Evolutionary conservation across 2,888 invertebrate genomes (phyloP).

Genomic region (Zaprionus bogoriensis): DNA sequence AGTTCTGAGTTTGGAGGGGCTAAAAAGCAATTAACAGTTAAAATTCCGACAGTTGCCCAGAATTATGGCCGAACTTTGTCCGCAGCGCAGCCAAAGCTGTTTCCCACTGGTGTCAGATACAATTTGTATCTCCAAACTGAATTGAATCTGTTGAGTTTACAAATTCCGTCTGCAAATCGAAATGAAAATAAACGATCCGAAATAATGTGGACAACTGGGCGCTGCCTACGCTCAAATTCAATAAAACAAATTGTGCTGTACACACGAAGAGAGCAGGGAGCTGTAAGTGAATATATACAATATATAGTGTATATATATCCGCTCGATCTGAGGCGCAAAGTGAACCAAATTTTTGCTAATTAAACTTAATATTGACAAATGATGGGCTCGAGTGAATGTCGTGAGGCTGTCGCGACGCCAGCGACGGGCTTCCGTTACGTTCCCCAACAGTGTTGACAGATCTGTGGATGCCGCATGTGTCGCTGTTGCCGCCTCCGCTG

Average conservation of each 20-base stretch:
- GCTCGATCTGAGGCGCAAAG: not conserved
- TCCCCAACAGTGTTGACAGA: slow-evolving; percentile 50
- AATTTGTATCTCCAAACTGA: slow-evolving; percentile 24
- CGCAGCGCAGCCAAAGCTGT: not conserved
- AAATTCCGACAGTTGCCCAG: not conserved
- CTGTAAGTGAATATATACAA: not conserved
- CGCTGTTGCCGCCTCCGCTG: slow-evolving; percentile 56
- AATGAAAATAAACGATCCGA: slow-evolving; percentile 55
- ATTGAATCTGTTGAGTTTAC: slow-evolving; percentile 39
- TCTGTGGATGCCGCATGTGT: slow-evolving; percentile 61
- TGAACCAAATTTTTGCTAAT: slow-evolving; percentile 64
- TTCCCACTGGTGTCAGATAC: not conserved
- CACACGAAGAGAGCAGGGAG: not conserved
- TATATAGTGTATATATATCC: slow-evolving; percentile 6
- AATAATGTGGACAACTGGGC: slow-evolving; percentile 25
- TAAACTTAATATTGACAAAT: slow-evolving; percentile 78
- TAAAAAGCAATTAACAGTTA: too few species aligned
- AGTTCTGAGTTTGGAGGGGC: too few species aligned
- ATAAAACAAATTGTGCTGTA: slow-evolving; percentile 57
- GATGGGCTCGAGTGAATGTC: slow-evolving; percentile 73
- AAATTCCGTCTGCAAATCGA: slow-evolving; percentile 28
- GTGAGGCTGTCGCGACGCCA: slow-evolving; percentile 32
- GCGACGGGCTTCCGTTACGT: slow-evolving; percentile 31
- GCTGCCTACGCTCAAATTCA: slow-evolving; percentile 32
- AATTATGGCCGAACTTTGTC: not conserved